Evolutionary conservation across 2,888 invertebrate genomes (phyloP).

Genomic region (Rugalucina vietnamica): DNA sequence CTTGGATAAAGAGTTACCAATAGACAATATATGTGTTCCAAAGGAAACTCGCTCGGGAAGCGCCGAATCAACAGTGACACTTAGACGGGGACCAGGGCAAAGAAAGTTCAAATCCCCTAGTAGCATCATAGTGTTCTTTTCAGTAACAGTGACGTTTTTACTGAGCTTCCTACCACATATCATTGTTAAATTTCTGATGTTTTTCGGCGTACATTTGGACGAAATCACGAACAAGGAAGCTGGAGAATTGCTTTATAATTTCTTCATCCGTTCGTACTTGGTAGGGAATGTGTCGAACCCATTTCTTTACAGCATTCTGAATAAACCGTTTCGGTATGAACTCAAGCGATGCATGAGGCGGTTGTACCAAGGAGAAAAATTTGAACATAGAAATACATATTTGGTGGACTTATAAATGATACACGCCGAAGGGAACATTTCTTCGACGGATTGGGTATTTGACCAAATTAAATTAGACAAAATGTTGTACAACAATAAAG

Average conservation of each 20-base stretch:
- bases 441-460: too few species aligned
- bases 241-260: conserved; percentile 61
- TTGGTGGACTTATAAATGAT: neutral
- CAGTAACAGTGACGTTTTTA: conserved; percentile 67
- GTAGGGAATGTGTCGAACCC: conserved; percentile 68
- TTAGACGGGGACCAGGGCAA: neutral
- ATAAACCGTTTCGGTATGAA: conserved; percentile 66
- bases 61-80: neutral
- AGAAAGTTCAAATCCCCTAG: conserved; percentile 48
- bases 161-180: conserved; percentile 68
- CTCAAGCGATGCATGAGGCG: conserved; percentile 43
- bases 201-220: conserved; percentile 49
- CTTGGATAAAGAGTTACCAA: neutral
- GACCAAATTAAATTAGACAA: too few species aligned
- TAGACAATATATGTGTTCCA: too few species aligned
- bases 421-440: too few species aligned
- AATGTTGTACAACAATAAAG: too few species aligned
- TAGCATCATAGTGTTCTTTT: conserved; percentile 65
- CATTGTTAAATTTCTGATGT: conserved; percentile 53
- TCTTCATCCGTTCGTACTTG: conserved; percentile 64
- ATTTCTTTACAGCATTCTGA: conserved; percentile 69
- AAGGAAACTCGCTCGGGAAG: neutral
- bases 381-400: conserved; percentile 70
- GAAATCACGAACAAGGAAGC: conserved; percentile 31
- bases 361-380: conserved; percentile 62